phyloP scores from a whole-genome alignment of 1,140 invertebrate species.

The Platorchestia sp. region DNA sequence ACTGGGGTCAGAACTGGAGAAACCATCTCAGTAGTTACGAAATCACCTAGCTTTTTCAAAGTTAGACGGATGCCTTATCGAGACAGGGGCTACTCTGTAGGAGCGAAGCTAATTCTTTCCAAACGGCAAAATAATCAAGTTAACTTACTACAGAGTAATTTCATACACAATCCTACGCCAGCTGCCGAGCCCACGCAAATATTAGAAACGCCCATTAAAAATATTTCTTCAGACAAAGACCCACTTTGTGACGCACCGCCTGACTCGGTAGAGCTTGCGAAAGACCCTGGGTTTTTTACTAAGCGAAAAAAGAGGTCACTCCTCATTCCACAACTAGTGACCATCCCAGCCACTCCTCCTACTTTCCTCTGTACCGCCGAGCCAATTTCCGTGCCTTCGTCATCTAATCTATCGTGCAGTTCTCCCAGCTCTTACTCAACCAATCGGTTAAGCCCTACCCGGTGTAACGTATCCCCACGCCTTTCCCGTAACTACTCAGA shows the following conservation, averaged over 20 bases:
- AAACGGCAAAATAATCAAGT: not conserved
- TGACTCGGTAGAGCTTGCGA: not conserved
- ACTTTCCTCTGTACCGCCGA: not conserved
- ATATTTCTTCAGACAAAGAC: not conserved
- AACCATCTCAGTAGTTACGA: not conserved
- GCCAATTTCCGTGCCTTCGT: not conserved
- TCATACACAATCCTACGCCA: not conserved
- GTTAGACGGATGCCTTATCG: not conserved
- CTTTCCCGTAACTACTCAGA: not conserved
- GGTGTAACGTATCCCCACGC: not conserved
- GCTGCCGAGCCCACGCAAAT: not conserved
- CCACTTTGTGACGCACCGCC: not conserved
- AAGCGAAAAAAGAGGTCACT: not conserved
- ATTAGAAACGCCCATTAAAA: not conserved
- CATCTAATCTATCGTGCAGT: not conserved
- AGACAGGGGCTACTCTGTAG: not conserved
- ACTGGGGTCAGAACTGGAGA: not conserved
- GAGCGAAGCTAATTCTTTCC: not conserved
- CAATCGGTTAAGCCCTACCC: not conserved
- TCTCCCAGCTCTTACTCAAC: not conserved
- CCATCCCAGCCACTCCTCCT: constrained; percentile 39
- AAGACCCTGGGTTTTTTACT: not conserved
- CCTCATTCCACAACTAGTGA: not conserved
- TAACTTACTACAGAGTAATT: not conserved
- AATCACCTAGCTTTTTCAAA: not conserved